Evolutionary conservation across 1,140 invertebrate species (phyloP).

Genomic region (Nasonia giraulti): DNA sequence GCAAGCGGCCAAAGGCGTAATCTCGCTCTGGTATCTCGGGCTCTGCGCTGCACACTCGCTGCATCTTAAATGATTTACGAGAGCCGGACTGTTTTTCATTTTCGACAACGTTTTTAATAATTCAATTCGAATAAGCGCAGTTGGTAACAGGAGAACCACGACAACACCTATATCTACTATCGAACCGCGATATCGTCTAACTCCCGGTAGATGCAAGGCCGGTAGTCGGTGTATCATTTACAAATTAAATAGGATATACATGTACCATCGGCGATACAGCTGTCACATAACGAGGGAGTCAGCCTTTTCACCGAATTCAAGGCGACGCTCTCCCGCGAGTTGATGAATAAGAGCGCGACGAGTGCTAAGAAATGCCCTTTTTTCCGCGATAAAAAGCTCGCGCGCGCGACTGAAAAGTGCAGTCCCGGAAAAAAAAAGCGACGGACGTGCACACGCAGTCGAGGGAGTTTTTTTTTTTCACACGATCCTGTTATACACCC

Average conservation of each 20-base stretch:
- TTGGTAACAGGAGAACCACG: neutral
- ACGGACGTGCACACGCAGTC: neutral
- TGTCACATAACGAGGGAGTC: neutral
- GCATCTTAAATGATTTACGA: neutral
- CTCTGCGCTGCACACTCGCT: neutral
- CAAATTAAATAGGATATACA: too few species aligned
- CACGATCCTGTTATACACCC: neutral
- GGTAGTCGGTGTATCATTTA: too few species aligned
- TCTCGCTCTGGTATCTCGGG: constrained; percentile 3
- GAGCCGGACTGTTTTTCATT: too few species aligned
- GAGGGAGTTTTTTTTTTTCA: neutral
- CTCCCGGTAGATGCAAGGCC: too few species aligned
- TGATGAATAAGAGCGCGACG: constrained; percentile 4
- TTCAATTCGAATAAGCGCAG: too few species aligned
- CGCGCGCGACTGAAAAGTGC: neutral
- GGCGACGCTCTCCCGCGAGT: neutral
- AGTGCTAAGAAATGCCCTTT: constrained; percentile 15
- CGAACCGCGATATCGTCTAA: too few species aligned
- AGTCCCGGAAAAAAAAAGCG: neutral
- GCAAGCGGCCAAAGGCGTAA: neutral
- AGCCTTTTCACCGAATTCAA: too few species aligned
- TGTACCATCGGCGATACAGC: too few species aligned
- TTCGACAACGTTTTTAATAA: too few species aligned
- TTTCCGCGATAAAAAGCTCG: constrained; percentile 40
- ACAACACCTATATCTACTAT: too few species aligned